phyloP scores from a whole-genome alignment of 1,140 invertebrate species.

The Tribolium castaneum region DNA sequence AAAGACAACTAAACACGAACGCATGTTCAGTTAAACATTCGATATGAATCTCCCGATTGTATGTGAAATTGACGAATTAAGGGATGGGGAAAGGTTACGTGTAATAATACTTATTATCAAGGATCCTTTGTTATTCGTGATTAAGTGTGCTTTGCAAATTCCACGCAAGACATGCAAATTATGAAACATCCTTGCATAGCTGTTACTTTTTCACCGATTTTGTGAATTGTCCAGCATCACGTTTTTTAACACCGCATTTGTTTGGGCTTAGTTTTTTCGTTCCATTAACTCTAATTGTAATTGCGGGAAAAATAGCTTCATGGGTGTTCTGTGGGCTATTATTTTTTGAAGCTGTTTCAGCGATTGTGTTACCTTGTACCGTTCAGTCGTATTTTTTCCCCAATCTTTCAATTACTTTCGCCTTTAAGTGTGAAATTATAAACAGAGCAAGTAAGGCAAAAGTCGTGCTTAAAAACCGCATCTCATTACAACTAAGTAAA shows the following conservation, averaged over 20 bases:
- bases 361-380: neutral
- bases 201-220: conserved; percentile 2
- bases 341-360: too few species aligned
- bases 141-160: neutral
- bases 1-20: neutral
- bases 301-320: neutral
- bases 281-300: neutral
- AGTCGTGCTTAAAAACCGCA: neutral
- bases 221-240: conserved; percentile 17
- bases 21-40: neutral
- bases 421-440: conserved; percentile 20
- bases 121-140: neutral
- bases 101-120: neutral
- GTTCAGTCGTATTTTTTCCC: neutral
- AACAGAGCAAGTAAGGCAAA: neutral
- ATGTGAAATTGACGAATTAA: neutral
- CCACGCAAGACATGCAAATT: conserved; percentile 7
- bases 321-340: neutral
- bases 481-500: conserved; percentile 1
- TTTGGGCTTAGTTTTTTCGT: neutral
- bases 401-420: conserved; percentile 18
- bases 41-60: neutral
- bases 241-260: conserved; percentile 14
- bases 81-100: neutral
- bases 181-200: conserved; percentile 15